Conservation (phyloP, 1,140 invertebrate species). For the Caenorhabditis inopinata region DNA sequence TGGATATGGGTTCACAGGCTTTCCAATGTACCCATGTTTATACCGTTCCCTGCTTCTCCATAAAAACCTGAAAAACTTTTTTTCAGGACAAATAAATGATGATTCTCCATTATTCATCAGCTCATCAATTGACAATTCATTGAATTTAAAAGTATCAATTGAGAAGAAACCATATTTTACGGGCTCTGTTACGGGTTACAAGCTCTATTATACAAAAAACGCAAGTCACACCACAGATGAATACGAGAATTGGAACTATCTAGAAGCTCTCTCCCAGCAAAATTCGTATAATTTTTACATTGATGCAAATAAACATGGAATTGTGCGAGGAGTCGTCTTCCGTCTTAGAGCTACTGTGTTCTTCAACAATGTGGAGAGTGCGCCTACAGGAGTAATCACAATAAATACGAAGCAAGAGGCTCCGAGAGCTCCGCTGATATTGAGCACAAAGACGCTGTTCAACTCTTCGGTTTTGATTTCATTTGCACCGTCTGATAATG, state of each 20-base stretch:
- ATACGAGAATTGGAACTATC: not conserved
- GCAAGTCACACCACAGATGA: not conserved
- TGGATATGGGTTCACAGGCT: no score
- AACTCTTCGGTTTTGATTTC: not conserved
- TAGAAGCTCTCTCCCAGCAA: not conserved
- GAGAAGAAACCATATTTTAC: conserved; percentile 18
- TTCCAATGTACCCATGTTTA: no score
- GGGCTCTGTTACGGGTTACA: not conserved
- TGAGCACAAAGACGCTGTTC: not conserved
- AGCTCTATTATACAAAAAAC: conserved; percentile 10
- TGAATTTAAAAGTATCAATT: not conserved
- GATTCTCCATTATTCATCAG: not conserved
- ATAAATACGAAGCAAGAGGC: not conserved
- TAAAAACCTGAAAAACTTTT: not conserved
- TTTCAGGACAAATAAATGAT: conserved; percentile 13
- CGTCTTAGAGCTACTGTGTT: conserved; percentile 1
- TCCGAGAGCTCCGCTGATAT: conserved; percentile 12
- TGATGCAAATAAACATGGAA: not conserved
- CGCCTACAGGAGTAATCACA: not conserved
- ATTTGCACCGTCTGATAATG: conserved; percentile 19
- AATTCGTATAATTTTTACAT: conserved; percentile 1
- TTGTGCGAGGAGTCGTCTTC: not conserved
- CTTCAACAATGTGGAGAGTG: conserved; percentile 27
- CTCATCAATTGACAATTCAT: not conserved
- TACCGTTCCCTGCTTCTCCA: not conserved